Base-by-base conservation (phyloP, 2,113 vertebrate genomes). In the Psittacula cyanocephala region DNA sequence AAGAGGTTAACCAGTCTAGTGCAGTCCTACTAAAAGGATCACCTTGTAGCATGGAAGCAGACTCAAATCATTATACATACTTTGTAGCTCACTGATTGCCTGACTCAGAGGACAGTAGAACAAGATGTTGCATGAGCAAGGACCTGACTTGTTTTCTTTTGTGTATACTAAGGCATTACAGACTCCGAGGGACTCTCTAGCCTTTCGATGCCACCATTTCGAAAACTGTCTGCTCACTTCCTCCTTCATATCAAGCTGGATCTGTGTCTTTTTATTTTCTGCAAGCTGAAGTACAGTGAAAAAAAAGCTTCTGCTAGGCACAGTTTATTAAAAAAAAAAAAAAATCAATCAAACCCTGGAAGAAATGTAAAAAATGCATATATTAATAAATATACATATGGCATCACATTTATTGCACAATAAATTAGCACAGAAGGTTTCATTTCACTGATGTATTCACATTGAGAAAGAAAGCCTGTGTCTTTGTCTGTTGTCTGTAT, bases 41-140 rank as follows among this genome's bases (percentile, higher is more conserved):
- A 87, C 91, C 97, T 96, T 98, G 97, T 98, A 98, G 97, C 98
- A 96, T 96, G 98, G 98, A 98, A 98, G 97, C 97, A 97, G 97
- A 97, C 97, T 97, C 98, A 98, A 96, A 97, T 98, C 98, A 97
- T 96, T 98, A 97, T 95, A 98, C 98, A 98, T 96, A 98, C 95
- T 97, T 98, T 97, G 98, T 99, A 97, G 98, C 97, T 98, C 98
- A 97, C 94, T 98, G 96, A 97, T 98, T 98, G 97, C 97, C 97
- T 96, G 97, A 98, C 96, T 94, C 98, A 97, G 97, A 98, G 97
- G 98, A 98, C 97, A 92, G 94, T 97, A 97, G 98, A 98, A 97
- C 98, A 97, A 98, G 98, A 98, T 98, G 98, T 98, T 99, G 99
- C 99, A 99, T 99, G 99, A 99, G 98, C 94, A 98, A 98, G 97